Conservation (phyloP, 2,113 vertebrate genomes). For the Sisor rabdophorus region DNA sequence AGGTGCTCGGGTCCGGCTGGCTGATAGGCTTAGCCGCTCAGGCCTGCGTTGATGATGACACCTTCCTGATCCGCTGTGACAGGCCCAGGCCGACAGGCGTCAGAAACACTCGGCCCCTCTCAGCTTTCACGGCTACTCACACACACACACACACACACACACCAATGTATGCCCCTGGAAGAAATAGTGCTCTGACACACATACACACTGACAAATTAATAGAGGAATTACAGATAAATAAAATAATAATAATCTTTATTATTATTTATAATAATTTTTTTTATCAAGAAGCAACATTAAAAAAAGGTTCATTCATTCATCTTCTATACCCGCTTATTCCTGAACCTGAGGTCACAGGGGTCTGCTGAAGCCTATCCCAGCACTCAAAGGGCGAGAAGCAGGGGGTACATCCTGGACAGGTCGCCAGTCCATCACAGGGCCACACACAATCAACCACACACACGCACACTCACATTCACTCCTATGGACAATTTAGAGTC, state of each 20-base stretch:
- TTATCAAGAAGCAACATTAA: neutral
- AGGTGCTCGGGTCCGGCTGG: slow-evolving; percentile 59
- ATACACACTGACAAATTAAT: slow-evolving; percentile 15
- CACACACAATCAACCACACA: no score
- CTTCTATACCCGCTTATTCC: no score
- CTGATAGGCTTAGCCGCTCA: slow-evolving; percentile 53
- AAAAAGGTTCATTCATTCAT: no score
- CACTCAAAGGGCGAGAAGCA: no score
- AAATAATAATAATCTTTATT: neutral
- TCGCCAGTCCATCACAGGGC: no score
- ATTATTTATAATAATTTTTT: no score
- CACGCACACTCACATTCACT: no score
- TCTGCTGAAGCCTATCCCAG: no score
- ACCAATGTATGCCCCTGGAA: slow-evolving; percentile 13
- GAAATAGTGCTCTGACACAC: neutral
- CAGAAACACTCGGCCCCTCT: slow-evolving; percentile 64
- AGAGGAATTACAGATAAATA: neutral
- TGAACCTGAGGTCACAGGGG: no score
- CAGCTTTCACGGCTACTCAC: slow-evolving; percentile 50
- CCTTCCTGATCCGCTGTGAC: slow-evolving; percentile 65
- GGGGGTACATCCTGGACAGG: no score
- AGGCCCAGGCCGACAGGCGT: slow-evolving; percentile 62
- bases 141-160: slow-evolving; percentile 49
- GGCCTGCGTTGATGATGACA: slow-evolving; percentile 66
- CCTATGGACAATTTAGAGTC: no score